Conservation (phyloP, 2,113 vertebrate genomes). For the Triplophysa dalaica region DNA sequence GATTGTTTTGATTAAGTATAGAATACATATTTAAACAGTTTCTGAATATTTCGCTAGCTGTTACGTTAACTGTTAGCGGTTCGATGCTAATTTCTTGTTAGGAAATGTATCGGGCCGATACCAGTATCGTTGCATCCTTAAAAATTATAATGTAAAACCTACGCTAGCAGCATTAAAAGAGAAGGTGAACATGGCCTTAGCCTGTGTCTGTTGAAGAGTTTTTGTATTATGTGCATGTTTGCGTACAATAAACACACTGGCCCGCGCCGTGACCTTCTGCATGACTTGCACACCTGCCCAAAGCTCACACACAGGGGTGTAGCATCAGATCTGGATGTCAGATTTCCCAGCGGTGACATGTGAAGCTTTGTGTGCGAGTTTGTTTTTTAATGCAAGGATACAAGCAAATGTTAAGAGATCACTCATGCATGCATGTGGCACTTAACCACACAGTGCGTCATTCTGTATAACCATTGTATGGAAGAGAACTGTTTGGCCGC, state of each 20-base stretch:
- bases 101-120: no score
- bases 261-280: constrained; percentile 4
- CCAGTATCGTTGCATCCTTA: no score
- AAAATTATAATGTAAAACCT: no score
- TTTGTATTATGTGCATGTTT: background rate
- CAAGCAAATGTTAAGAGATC: background rate
- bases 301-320: background rate
- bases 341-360: background rate
- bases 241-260: background rate
- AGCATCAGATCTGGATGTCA: background rate
- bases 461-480: background rate
- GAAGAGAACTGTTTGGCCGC: background rate
- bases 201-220: background rate
- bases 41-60: no score
- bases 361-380: background rate
- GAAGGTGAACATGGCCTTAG: no score
- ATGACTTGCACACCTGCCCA: constrained; percentile 11
- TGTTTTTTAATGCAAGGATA: background rate
- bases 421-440: background rate
- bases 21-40: no score
- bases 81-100: no score
- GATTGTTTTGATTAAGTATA: no score
- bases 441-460: background rate
- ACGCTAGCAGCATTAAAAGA: no score
- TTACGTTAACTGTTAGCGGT: no score